phyloP scores from a whole-genome alignment of 2,888 invertebrate genomes.

The Cheilosia vulpina region DNA sequence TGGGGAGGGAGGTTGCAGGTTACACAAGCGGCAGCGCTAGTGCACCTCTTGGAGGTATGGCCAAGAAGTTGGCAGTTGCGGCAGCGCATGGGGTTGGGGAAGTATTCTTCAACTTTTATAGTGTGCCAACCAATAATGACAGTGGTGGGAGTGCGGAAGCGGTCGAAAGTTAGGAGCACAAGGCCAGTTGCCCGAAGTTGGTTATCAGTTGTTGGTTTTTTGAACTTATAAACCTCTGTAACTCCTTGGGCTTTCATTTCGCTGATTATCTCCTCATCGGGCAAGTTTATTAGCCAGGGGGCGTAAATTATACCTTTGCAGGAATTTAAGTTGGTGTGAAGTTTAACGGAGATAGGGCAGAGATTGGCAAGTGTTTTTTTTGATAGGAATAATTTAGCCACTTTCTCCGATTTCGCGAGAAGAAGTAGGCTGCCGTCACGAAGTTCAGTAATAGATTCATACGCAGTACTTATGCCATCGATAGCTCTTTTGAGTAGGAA shows the following conservation, averaged over 20 bases:
- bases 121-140: slow-evolving; percentile 30
- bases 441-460: too few species aligned
- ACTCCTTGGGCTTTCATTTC: slow-evolving; percentile 32
- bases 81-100: slow-evolving; percentile 25
- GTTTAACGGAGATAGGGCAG: not conserved
- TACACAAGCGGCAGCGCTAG: not conserved
- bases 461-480: too few species aligned
- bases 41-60: slow-evolving; percentile 19
- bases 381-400: too few species aligned
- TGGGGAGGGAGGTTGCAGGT: slow-evolving; percentile 1
- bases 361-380: not conserved
- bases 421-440: too few species aligned
- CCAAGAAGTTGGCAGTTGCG: slow-evolving; percentile 24
- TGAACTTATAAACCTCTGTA: slow-evolving; percentile 35
- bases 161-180: slow-evolving; percentile 24
- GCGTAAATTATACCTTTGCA: slow-evolving; percentile 29
- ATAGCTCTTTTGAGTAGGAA: too few species aligned
- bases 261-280: slow-evolving; percentile 18
- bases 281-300: slow-evolving; percentile 26
- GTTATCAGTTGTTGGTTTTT: slow-evolving; percentile 14
- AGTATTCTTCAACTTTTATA: slow-evolving; percentile 13
- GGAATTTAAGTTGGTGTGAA: slow-evolving; percentile 1
- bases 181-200: slow-evolving; percentile 16
- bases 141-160: slow-evolving; percentile 11
- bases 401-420: too few species aligned